A percentile compares a stretch with the other conserved stretches of the same genome.
Conservation (phyloP, 2,888 invertebrate species). For the Amphipoea lucens region DNA sequence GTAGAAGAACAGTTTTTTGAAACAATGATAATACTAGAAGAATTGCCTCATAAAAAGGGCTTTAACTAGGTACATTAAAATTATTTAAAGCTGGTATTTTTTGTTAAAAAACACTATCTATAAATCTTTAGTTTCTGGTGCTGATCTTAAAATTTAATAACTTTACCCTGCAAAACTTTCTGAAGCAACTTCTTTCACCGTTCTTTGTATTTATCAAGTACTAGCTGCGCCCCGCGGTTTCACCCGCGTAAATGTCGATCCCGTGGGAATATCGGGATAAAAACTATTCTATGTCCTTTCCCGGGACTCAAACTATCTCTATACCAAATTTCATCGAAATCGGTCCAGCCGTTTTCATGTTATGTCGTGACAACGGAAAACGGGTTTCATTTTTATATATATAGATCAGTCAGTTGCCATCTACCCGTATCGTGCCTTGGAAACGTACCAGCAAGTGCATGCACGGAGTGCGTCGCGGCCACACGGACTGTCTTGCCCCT, state of each 20-base stretch:
- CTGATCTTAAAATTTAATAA: background rate
- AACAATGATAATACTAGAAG: background rate
- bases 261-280: too few relatives aligned
- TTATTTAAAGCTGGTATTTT: background rate
- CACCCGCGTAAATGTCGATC: too few relatives aligned
- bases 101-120: background rate
- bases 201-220: background rate
- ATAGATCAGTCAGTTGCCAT: background rate
- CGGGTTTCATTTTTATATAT: too few relatives aligned
- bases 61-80: background rate
- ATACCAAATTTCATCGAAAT: too few relatives aligned
- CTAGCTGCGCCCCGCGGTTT: too few relatives aligned
- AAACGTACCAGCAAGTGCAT: conserved; percentile 72
- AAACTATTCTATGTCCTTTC: too few relatives aligned
- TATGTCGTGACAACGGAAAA: too few relatives aligned
- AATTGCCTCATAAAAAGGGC: too few relatives aligned
- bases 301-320: too few relatives aligned
- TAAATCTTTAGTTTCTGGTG: background rate
- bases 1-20: background rate
- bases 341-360: too few relatives aligned
- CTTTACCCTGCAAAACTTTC: background rate
- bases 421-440: conserved; percentile 65
- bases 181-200: too few relatives aligned
- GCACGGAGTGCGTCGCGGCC: conserved; percentile 78
- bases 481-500: conserved; percentile 87